phyloP scores from a whole-genome alignment of 2,113 vertebrate species.

The Pangasianodon gigas region DNA sequence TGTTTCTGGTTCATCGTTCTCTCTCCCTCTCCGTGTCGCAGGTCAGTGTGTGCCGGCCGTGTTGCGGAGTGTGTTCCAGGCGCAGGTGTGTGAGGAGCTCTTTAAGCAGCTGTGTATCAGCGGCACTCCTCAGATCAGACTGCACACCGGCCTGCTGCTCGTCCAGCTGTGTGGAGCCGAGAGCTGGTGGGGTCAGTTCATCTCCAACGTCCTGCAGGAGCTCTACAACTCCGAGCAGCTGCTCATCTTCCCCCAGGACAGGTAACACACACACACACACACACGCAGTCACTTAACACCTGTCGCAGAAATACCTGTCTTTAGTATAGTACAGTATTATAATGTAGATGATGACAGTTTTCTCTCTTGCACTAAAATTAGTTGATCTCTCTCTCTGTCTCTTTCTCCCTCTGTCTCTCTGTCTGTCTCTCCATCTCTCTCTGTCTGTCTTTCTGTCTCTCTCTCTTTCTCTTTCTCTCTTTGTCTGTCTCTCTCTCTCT shows the following conservation, averaged over 20 bases:
- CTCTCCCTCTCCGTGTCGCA: slow-evolving; percentile 39
- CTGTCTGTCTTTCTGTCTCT: too few species aligned
- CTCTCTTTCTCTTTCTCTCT: too few species aligned
- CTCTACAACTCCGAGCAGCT: slow-evolving; percentile 98
- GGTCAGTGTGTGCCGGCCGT: slow-evolving; percentile 94
- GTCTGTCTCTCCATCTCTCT: neutral
- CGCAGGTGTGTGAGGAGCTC: slow-evolving; percentile 95
- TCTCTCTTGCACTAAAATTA: neutral
- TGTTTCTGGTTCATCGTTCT: neutral
- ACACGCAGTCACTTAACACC: neutral
- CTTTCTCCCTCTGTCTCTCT: neutral
- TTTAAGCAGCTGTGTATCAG: slow-evolving; percentile 99
- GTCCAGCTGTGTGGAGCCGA: slow-evolving; percentile 96
- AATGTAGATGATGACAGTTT: neutral
- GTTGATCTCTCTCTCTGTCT: neutral
- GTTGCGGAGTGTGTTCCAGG: slow-evolving; percentile 93
- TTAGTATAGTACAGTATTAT: neutral
- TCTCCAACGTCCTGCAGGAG: slow-evolving; percentile 97
- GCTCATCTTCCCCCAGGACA: slow-evolving; percentile 98
- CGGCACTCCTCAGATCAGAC: slow-evolving; percentile 93
- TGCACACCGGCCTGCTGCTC: slow-evolving; percentile 92
- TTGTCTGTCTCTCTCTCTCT: too few species aligned
- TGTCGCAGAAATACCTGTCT: neutral
- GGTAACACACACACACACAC: slow-evolving; percentile 71
- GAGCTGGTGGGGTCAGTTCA: slow-evolving; percentile 98